These are phyloP conservation scores for Petrolisthes manimaculis DNA, from an alignment of 2,888 invertebrate species.

Conservation along the genomic window DNA sequence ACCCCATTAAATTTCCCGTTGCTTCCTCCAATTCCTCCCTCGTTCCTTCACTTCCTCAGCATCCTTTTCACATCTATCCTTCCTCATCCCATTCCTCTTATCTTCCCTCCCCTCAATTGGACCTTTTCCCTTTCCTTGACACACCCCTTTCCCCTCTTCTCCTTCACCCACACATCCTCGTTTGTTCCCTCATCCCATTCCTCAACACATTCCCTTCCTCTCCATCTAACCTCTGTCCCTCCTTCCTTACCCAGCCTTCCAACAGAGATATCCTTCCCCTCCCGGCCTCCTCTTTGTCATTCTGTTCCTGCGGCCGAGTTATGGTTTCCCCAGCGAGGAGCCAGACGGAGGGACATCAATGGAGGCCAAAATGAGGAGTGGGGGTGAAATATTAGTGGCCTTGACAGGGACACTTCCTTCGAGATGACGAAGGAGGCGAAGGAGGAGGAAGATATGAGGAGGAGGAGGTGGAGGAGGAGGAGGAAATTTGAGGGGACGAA, in stretches of 20 bases:
- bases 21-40: neutral
- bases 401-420: too few species aligned
- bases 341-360: too few species aligned
- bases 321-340: too few species aligned
- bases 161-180: neutral
- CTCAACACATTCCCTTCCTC: neutral
- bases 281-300: neutral
- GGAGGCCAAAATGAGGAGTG: too few species aligned
- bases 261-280: neutral
- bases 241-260: neutral
- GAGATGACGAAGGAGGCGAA: too few species aligned
- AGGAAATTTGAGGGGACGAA: too few species aligned
- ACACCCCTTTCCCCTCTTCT: neutral
- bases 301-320: neutral
- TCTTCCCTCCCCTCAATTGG: neutral
- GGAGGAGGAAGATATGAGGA: too few species aligned
- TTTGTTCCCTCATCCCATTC: neutral
- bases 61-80: neutral
- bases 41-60: neutral
- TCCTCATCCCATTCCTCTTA: neutral
- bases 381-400: too few species aligned
- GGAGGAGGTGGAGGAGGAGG: too few species aligned
- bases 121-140: neutral
- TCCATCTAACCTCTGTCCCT: neutral
- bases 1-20: neutral